These are phyloP conservation scores for Dipodomys spectabilis DNA, from an alignment of 2,113 vertebrate genomes.

Conservation along the genomic window DNA sequence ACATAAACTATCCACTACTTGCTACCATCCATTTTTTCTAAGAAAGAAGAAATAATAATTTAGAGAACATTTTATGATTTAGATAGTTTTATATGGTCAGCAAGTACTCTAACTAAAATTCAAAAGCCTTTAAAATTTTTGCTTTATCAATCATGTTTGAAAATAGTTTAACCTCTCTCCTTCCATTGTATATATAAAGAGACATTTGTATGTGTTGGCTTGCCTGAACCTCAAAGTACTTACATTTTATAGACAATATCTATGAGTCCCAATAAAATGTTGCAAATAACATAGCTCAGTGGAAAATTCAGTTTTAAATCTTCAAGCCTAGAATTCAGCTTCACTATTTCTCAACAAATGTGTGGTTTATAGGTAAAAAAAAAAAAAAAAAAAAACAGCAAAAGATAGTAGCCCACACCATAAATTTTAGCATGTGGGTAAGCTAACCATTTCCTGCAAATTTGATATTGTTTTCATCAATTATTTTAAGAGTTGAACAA, in stretches of 20 bases:
- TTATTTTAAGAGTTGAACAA: slow-evolving; percentile 36
- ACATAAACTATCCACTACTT: slow-evolving; percentile 79
- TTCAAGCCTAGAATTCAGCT: not conserved
- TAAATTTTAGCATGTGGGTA: not conserved
- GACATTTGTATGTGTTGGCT: not conserved
- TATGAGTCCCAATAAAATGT: slow-evolving; percentile 41
- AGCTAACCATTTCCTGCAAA: slow-evolving; percentile 27
- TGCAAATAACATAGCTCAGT: not conserved
- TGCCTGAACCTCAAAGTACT: slow-evolving; percentile 38
- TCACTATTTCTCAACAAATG: slow-evolving; percentile 33
- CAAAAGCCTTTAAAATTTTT: slow-evolving; percentile 19
- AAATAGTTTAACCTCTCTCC: not conserved
- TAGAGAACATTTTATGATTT: not conserved
- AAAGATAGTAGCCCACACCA: not conserved
- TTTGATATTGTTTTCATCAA: not conserved
- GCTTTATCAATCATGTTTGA: slow-evolving; percentile 25
- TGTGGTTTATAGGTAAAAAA: not conserved
- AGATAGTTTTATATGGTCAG: slow-evolving; percentile 26
- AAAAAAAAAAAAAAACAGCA: not conserved
- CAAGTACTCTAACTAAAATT: slow-evolving; percentile 63
- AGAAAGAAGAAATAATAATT: slow-evolving; percentile 57
- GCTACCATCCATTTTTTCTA: slow-evolving; percentile 49
- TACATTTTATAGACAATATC: slow-evolving; percentile 69
- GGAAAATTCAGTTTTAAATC: slow-evolving; percentile 64
- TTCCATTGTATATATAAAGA: not conserved